phyloP scores from a whole-genome alignment of 1,140 invertebrate genomes.

The Cydia pomonella region DNA sequence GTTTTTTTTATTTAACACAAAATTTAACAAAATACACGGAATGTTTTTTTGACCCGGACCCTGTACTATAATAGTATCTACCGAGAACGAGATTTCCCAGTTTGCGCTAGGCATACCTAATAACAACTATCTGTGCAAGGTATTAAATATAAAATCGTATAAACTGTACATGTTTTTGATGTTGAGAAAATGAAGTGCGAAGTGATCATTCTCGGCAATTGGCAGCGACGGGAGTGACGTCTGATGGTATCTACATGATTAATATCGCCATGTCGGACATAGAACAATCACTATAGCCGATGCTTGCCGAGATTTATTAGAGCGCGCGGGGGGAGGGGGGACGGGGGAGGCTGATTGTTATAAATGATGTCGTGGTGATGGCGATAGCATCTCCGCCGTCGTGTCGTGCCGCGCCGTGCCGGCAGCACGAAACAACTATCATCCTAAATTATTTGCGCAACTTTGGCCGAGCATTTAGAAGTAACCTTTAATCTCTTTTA shows the following conservation, averaged over 20 bases:
- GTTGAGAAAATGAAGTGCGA: not conserved
- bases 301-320: conserved; percentile 32
- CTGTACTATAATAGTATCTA: not conserved
- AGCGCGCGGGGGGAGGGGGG: conserved; percentile 39
- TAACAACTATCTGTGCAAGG: not conserved
- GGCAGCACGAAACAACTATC: not conserved
- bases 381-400: not conserved
- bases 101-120: no score
- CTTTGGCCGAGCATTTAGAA: not conserved
- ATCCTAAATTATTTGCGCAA: not conserved
- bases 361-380: conserved; percentile 35
- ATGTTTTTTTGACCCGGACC: not conserved
- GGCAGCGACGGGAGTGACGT: not conserved
- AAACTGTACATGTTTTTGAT: not conserved
- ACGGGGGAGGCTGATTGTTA: conserved; percentile 37
- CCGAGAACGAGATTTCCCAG: no score
- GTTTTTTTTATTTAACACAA: no score
- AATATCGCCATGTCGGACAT: not conserved
- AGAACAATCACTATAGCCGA: conserved; percentile 46
- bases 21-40: no score
- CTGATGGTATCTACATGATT: not conserved
- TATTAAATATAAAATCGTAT: not conserved
- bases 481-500: no score
- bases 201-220: not conserved
- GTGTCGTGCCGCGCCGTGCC: not conserved